Evolutionary conservation across 64 coral and sea anemone species (phyloP), one percentile per base, ranked within the genome.

Genomic region (Montipora sp.): DNA sequence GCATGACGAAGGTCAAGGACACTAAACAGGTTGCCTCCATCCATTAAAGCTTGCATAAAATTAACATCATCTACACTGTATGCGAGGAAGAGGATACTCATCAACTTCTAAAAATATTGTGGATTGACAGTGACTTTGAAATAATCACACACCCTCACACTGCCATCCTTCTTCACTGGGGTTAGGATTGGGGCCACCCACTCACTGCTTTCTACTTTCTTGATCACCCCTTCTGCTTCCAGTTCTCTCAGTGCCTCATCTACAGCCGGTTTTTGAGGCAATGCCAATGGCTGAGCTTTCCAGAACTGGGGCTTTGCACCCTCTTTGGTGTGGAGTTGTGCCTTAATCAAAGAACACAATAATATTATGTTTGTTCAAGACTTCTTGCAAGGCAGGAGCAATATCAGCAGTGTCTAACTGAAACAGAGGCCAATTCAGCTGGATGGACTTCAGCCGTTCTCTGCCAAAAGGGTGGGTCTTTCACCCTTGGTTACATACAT

Each of bases 41-140:
- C 19, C 0, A 36, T 36, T 36, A 36, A 90, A 24, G 16, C 59
- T 90, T 1, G 75, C 88, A 47, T 90, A 90, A 60, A n/a, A n/a
- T n/a, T n/a, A n/a, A 67, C 80, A 5, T 90, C 88, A 18, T 80
- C 76, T 16, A 80, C 27, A 36, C 27, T 36, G 27, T 36, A 2
- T 79, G 51, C 53, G 36, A 10, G 75, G 88, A 53, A 90, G 71
- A 0, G 88, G 88, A 44, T 80, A 90, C 23, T 79, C 75, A 2
- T 90, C 75, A 3, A 90, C 75, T 45, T 69, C 75, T 36, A 90
- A 19, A 36, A 36, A 36, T 36, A 36, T 11, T 90, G 71, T 20
- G 88, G 51, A 15, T 80, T 90, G 5, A 80, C 59, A 0, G 88
- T 89, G 19, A 89, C 88, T 13, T 78, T 89, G 27, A 78, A 89